Conservation (phyloP, 2,797 vertebrate species). For the Cuculus canorus region DNA sequence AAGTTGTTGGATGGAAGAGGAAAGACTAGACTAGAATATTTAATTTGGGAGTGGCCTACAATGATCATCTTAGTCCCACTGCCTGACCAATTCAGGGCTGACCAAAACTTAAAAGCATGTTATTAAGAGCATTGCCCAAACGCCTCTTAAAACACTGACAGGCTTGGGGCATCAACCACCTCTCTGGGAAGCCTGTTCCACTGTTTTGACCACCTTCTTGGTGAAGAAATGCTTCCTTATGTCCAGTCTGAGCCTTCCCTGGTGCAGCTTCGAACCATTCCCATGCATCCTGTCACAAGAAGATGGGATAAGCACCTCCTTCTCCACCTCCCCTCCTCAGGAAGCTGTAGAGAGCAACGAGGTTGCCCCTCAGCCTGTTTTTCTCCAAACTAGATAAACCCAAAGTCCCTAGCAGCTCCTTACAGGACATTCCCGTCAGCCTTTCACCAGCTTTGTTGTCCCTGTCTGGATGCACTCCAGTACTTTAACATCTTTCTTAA, state of each 20-base stretch:
- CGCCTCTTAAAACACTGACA: not conserved
- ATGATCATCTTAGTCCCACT: not conserved
- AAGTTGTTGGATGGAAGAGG: not conserved
- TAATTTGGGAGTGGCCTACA: not conserved
- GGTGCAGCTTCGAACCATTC: not conserved
- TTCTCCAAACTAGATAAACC: not conserved
- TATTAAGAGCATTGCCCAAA: not conserved
- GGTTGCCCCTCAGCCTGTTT: not conserved
- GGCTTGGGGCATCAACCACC: no score
- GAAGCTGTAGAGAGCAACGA: not conserved
- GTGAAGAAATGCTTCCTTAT: not conserved
- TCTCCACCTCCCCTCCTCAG: not conserved
- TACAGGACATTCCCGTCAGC: not conserved
- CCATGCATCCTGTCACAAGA: fast-evolving
- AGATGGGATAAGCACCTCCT: not conserved
- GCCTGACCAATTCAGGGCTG: not conserved
- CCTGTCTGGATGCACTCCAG: not conserved
- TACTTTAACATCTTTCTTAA: not conserved
- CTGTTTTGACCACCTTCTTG: not conserved
- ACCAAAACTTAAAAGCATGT: not conserved
- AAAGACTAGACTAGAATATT: not conserved
- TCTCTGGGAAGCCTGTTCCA: not conserved
- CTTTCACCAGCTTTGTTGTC: not conserved
- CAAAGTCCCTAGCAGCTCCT: not conserved
- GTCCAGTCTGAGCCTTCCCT: not conserved